phyloP scores from a whole-genome alignment of 2,888 invertebrate genomes.

The Drosophila imparisetae region DNA sequence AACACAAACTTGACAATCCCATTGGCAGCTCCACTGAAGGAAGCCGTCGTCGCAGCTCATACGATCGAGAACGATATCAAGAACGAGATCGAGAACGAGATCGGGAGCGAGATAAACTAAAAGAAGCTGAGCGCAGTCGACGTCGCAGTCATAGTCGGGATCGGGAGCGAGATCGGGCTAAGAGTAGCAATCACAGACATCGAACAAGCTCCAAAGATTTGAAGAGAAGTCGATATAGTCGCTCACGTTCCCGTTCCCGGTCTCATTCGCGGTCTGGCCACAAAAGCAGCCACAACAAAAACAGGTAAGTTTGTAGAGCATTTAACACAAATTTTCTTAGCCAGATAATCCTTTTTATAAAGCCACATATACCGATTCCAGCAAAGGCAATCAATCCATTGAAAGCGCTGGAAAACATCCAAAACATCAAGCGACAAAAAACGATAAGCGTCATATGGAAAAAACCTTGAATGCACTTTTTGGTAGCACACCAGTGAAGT shows the following conservation, averaged over 20 bases:
- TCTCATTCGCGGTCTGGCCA: background rate
- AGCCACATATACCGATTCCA: conserved; percentile 24
- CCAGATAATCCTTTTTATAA: conserved; percentile 14
- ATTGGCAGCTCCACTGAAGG: background rate
- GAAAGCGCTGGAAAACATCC: conserved; percentile 7
- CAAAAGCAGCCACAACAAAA: conserved; percentile 10
- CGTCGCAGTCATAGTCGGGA: conserved; percentile 37
- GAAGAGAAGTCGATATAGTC: conserved; percentile 18
- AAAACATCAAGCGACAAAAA: conserved; percentile 8
- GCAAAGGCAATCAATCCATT: conserved; percentile 10
- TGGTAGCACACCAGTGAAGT: conserved; percentile 14
- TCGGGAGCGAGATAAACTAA: conserved; percentile 2
- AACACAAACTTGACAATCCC: conserved; percentile 7
- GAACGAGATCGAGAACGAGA: conserved; percentile 1
- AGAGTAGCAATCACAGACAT: conserved; percentile 5
- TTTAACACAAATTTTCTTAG: conserved; percentile 4
- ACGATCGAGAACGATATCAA: conserved; percentile 10
- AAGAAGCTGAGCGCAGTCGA: background rate
- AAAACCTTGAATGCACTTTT: conserved; percentile 4
- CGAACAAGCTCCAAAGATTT: background rate
- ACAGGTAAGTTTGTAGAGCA: conserved; percentile 32
- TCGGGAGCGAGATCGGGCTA: conserved; percentile 12
- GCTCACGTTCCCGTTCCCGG: conserved; percentile 35
- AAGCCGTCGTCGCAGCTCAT: background rate
- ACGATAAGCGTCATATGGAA: background rate